phyloP scores from a whole-genome alignment of 2,888 invertebrate genomes.

The Melolontha melolontha region DNA sequence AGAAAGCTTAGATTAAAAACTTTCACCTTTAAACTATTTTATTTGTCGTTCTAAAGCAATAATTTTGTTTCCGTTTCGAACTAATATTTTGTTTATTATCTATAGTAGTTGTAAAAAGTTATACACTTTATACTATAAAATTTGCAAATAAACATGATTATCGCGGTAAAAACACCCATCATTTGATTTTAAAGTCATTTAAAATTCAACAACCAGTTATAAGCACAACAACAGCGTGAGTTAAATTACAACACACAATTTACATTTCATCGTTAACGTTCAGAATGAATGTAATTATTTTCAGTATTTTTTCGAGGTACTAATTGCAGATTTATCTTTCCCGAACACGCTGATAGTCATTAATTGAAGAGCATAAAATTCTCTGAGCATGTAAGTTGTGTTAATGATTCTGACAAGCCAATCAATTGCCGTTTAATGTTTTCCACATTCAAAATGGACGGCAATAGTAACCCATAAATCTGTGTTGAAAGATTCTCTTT shows the following conservation, averaged over 20 bases:
- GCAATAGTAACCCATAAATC: not conserved
- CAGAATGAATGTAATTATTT: slow-evolving; percentile 24
- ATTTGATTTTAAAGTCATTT: slow-evolving; percentile 1
- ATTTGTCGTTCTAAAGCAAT: too few relatives aligned
- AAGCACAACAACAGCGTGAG: slow-evolving; percentile 16
- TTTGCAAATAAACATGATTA: too few relatives aligned
- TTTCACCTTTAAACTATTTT: too few relatives aligned
- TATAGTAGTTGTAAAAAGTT: too few relatives aligned
- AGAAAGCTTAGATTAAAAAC: too few relatives aligned
- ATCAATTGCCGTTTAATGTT: slow-evolving; percentile 26
- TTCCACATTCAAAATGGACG: not conserved
- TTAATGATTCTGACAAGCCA: slow-evolving; percentile 30
- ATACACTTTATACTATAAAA: too few relatives aligned
- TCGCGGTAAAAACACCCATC: too few relatives aligned
- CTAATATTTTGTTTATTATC: too few relatives aligned
- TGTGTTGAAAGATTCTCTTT: too few relatives aligned
- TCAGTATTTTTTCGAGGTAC: slow-evolving; percentile 20
- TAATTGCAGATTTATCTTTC: slow-evolving; percentile 33
- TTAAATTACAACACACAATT: slow-evolving; percentile 31
- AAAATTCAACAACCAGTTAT: slow-evolving; percentile 8
- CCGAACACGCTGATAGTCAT: slow-evolving; percentile 12
- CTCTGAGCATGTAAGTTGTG: slow-evolving; percentile 26
- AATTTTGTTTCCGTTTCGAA: too few relatives aligned
- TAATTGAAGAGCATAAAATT: slow-evolving; percentile 27
- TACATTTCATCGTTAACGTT: slow-evolving; percentile 28